These are phyloP conservation scores for Strix uralensis DNA, from an alignment of 2,113 vertebrate species.

Conservation along the genomic window DNA sequence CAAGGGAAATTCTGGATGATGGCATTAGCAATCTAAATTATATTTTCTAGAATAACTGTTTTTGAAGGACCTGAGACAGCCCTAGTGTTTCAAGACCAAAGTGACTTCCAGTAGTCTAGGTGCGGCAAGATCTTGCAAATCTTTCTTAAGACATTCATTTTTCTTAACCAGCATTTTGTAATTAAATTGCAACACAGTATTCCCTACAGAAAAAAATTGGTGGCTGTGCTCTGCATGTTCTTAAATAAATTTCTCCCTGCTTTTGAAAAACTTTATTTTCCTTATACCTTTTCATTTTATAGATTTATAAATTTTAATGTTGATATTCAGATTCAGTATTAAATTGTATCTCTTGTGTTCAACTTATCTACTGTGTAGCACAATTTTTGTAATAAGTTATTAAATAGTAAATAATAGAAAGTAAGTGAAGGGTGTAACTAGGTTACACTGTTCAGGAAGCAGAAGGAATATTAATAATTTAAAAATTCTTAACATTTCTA, in stretches of 20 bases:
- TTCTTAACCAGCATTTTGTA: background rate
- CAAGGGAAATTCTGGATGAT: background rate
- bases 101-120: background rate
- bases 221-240: background rate
- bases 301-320: background rate
- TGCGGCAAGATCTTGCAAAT: background rate
- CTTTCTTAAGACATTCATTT: background rate
- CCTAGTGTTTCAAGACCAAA: background rate
- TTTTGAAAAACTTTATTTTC: background rate
- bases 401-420: background rate
- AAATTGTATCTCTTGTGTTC: background rate
- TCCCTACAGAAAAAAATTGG: background rate
- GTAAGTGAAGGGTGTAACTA: background rate
- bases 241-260: background rate
- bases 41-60: background rate
- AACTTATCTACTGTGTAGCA: background rate
- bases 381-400: background rate
- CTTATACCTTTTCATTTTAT: background rate
- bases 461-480: background rate
- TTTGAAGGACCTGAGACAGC: background rate
- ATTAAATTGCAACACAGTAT: background rate
- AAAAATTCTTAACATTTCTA: background rate
- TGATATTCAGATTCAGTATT: background rate
- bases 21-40: background rate
- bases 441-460: background rate